These are phyloP conservation scores for Lepeophtheirus salmonis DNA, from an alignment of 1,140 invertebrate species.

Conservation along the genomic window DNA sequence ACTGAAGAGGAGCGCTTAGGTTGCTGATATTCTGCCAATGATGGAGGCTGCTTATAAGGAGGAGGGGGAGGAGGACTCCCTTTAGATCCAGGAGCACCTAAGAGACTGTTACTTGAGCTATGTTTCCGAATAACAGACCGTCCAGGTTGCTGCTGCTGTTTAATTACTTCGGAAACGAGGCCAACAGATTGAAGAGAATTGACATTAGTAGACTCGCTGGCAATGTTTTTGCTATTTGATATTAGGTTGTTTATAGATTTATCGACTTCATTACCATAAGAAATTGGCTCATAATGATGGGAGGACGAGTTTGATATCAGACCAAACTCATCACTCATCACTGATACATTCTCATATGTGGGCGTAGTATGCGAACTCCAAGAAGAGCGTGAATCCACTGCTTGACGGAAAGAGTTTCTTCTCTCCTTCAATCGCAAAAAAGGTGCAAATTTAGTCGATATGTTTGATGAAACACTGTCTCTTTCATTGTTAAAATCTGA, in stretches of 20 bases:
- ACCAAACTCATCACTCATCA: too few species aligned
- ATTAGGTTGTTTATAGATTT: not conserved
- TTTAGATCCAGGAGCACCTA: conserved; percentile 21
- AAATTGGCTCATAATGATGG: too few species aligned
- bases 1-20: too few species aligned
- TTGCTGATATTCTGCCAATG: too few species aligned
- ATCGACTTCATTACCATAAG: not conserved
- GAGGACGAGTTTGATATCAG: too few species aligned
- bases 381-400: not conserved
- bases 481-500: not conserved
- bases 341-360: not conserved
- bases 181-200: not conserved
- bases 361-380: not conserved
- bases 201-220: not conserved
- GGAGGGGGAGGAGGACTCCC: not conserved
- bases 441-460: not conserved
- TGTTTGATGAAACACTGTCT: not conserved
- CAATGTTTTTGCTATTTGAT: not conserved
- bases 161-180: too few species aligned
- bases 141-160: too few species aligned
- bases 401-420: not conserved
- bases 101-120: conserved; percentile 16
- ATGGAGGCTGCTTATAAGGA: not conserved
- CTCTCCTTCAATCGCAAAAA: too few species aligned
- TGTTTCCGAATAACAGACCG: conserved; percentile 8